These are phyloP conservation scores for Athalia circularis DNA, from an alignment of 2,888 invertebrate species.

Conservation along the genomic window DNA sequence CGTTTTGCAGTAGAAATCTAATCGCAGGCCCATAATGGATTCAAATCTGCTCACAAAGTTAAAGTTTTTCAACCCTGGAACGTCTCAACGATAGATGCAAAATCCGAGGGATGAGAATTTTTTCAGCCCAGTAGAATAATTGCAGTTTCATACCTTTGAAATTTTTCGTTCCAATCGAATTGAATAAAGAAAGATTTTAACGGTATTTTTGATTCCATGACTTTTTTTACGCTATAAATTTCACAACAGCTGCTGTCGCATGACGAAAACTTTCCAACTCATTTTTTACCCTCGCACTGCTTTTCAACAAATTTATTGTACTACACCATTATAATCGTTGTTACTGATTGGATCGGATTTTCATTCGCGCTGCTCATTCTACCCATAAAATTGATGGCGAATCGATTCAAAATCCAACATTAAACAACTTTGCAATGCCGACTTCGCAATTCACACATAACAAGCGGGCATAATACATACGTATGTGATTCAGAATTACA, in stretches of 20 bases:
- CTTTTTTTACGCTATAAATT: background rate
- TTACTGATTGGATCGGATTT: conserved; percentile 26
- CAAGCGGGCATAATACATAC: too few species aligned
- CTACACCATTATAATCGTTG: conserved; percentile 9
- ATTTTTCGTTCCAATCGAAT: background rate
- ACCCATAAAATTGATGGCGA: background rate
- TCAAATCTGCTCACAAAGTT: conserved; percentile 10
- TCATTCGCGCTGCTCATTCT: conserved; percentile 1
- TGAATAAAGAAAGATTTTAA: background rate
- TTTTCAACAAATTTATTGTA: conserved; percentile 25
- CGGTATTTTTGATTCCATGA: too few species aligned
- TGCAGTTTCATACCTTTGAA: background rate
- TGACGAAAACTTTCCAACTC: conserved; percentile 6
- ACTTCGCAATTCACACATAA: background rate
- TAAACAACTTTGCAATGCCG: conserved; percentile 12
- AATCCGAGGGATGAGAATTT: background rate
- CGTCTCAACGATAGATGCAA: background rate
- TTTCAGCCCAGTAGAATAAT: background rate
- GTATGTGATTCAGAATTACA: too few species aligned
- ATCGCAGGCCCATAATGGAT: conserved; percentile 3
- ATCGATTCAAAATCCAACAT: conserved; percentile 18
- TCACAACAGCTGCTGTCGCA: background rate
- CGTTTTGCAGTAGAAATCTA: conserved; percentile 15
- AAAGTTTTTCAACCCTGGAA: background rate
- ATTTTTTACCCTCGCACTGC: conserved; percentile 13